Evolutionary conservation across 2,888 invertebrate species (phyloP).

Genomic region (Neelides folsomi): DNA sequence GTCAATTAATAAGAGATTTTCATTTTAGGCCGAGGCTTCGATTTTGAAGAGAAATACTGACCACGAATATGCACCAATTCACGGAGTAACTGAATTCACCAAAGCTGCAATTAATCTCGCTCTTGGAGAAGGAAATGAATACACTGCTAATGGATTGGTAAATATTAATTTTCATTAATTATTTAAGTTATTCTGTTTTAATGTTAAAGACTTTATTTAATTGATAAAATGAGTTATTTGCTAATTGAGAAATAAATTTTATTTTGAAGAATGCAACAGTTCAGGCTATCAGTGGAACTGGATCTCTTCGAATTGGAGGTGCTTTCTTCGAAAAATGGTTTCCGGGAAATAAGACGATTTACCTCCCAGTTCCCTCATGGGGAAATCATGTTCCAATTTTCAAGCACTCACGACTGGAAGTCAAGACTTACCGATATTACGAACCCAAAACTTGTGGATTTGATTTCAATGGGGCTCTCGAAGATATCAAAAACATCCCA

Average conservation of each 20-base stretch:
- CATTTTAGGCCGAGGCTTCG: slow-evolving; percentile 63
- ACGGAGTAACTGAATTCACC: slow-evolving; percentile 71
- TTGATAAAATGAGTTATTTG: too few relatives aligned
- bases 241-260: too few relatives aligned
- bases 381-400: slow-evolving; percentile 95
- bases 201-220: too few relatives aligned
- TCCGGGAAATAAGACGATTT: slow-evolving; percentile 64
- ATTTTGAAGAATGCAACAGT: slow-evolving; percentile 53
- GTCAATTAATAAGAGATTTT: not conserved
- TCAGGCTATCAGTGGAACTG: slow-evolving; percentile 92
- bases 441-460: slow-evolving; percentile 85
- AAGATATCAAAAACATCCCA: slow-evolving; percentile 91
- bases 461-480: slow-evolving; percentile 74
- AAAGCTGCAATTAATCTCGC: slow-evolving; percentile 73
- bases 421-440: slow-evolving; percentile 86
- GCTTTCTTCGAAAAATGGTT: slow-evolving; percentile 73
- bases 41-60: slow-evolving; percentile 57
- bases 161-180: slow-evolving; percentile 36
- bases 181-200: too few relatives aligned
- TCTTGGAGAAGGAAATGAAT: slow-evolving; percentile 61
- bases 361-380: slow-evolving; percentile 89
- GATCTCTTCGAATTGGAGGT: slow-evolving; percentile 83
- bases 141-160: slow-evolving; percentile 57
- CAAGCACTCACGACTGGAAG: slow-evolving; percentile 68
- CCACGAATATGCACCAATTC: slow-evolving; percentile 90